phyloP scores from a whole-genome alignment of 2,113 vertebrate genomes.

The Alexandromys fortis region DNA sequence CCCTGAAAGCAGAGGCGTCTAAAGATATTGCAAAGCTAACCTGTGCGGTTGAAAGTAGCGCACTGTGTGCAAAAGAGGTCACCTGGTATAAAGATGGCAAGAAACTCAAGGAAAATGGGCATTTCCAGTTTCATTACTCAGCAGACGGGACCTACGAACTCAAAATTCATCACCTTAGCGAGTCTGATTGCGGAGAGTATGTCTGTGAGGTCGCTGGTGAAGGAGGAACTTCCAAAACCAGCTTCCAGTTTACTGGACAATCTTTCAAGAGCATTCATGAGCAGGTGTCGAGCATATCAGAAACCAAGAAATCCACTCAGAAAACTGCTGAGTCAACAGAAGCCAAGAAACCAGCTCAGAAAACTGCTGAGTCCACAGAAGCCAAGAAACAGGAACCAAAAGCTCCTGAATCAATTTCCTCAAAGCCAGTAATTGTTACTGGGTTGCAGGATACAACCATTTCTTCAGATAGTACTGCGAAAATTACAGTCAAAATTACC shows the following conservation, averaged over 20 bases:
- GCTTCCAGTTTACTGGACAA: slow-evolving; percentile 93
- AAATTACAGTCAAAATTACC: slow-evolving; percentile 83
- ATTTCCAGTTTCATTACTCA: slow-evolving; percentile 91
- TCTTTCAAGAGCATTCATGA: slow-evolving; percentile 91
- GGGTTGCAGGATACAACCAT: slow-evolving; percentile 84
- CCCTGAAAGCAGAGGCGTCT: slow-evolving; percentile 89
- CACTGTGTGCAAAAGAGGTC: slow-evolving; percentile 90
- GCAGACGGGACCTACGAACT: slow-evolving; percentile 95
- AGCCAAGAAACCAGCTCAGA: slow-evolving; percentile 87
- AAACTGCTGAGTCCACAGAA: slow-evolving; percentile 81
- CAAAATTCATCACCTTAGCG: slow-evolving; percentile 90
- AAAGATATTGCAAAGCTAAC: slow-evolving; percentile 92
- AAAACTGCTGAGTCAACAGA: slow-evolving; percentile 78
- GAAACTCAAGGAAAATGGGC: slow-evolving; percentile 92
- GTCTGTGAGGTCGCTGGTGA: slow-evolving; percentile 94
- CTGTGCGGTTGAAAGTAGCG: slow-evolving; percentile 92
- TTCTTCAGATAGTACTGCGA: slow-evolving; percentile 83
- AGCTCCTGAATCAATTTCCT: slow-evolving; percentile 69
- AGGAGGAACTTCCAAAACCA: slow-evolving; percentile 93
- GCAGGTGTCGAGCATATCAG: slow-evolving; percentile 86
- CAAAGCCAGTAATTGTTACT: slow-evolving; percentile 84
- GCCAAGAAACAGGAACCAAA: slow-evolving; percentile 72
- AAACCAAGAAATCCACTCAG: neutral
- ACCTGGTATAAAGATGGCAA: slow-evolving; percentile 94
- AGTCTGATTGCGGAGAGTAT: slow-evolving; percentile 96